Conservation (phyloP, 2,113 vertebrate genomes). For the Anhinga anhinga region DNA sequence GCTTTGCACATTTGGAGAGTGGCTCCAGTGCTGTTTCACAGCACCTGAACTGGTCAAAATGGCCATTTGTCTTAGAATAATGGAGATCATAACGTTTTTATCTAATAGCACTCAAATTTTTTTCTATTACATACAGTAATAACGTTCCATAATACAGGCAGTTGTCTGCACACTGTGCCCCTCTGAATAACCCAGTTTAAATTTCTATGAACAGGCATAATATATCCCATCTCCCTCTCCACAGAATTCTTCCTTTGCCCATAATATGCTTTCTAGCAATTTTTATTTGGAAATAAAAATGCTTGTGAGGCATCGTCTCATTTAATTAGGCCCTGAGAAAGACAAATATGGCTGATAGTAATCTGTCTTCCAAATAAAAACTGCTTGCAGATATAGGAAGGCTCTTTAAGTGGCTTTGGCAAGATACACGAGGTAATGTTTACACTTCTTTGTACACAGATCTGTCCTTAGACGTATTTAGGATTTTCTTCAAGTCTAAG, state of each 20-base stretch:
- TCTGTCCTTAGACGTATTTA: background rate
- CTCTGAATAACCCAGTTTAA: background rate
- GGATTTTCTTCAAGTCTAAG: background rate
- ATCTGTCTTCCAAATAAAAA: constrained; percentile 46
- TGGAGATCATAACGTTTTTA: background rate
- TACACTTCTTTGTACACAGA: background rate
- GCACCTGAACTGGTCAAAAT: background rate
- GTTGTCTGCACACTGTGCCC: background rate
- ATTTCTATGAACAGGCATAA: background rate
- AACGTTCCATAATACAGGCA: background rate
- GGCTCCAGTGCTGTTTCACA: background rate
- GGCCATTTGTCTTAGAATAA: background rate
- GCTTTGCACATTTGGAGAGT: background rate
- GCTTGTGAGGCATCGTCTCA: background rate
- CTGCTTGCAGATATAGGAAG: constrained; percentile 4
- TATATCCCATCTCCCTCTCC: background rate
- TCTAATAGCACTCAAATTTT: background rate
- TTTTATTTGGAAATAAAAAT: constrained; percentile 52
- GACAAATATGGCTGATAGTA: background rate
- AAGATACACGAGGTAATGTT: background rate
- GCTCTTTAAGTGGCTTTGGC: background rate
- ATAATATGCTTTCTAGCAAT: constrained; percentile 2
- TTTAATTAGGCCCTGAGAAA: constrained; percentile 31
- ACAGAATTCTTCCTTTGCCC: background rate
- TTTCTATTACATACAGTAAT: background rate